These are phyloP conservation scores for Mimumesa dahlbomi DNA, from an alignment of 2,888 invertebrate species.

Conservation along the genomic window DNA sequence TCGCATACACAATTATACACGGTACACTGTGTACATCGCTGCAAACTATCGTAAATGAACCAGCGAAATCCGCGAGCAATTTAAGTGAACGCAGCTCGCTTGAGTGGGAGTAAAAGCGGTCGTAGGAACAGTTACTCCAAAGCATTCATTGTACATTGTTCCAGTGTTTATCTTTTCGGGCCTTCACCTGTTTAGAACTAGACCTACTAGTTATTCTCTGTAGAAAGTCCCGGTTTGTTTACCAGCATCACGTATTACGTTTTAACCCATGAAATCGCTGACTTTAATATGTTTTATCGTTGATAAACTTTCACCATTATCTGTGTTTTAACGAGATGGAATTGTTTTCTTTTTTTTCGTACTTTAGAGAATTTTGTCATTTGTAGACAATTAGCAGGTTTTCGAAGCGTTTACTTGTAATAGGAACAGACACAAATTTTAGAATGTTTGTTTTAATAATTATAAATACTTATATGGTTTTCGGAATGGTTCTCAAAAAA, in stretches of 20 bases:
- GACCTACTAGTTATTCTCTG: slow-evolving; percentile 33
- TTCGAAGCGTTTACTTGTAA: no score
- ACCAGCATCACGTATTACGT: background rate
- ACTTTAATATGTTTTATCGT: no score
- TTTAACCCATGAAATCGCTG: no score
- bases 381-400: no score
- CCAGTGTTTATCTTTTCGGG: slow-evolving; percentile 53
- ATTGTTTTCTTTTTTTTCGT: no score
- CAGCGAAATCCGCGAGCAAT: slow-evolving; percentile 17
- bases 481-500: no score
- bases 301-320: no score
- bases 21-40: slow-evolving; percentile 3
- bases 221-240: slow-evolving; percentile 31
- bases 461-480: no score
- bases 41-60: slow-evolving; percentile 20
- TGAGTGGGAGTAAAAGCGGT: slow-evolving; percentile 27
- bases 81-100: slow-evolving; percentile 36
- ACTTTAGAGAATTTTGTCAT: no score
- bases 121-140: slow-evolving; percentile 46
- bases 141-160: slow-evolving; percentile 52
- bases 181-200: slow-evolving; percentile 51
- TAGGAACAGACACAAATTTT: no score
- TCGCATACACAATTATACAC: slow-evolving; percentile 3
- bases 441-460: no score
- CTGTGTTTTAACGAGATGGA: background rate